Conservation (phyloP, 2,113 vertebrate species). For the Lagopus muta region DNA sequence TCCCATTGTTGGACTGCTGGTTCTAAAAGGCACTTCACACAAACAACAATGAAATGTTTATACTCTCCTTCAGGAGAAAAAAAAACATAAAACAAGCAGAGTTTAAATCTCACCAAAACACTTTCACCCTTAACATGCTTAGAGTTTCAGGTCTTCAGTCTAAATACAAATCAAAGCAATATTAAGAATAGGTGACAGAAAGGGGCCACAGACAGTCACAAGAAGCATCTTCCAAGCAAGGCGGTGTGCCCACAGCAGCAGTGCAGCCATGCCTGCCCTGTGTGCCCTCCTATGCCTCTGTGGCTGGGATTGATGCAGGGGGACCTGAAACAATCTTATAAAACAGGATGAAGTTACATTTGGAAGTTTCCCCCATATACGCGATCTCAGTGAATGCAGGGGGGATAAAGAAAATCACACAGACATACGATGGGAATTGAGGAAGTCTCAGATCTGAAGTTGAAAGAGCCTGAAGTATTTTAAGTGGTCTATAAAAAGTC, state of each 20-base stretch:
- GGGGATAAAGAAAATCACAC: not conserved
- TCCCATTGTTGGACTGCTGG: conserved; percentile 7
- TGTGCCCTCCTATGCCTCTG: not conserved
- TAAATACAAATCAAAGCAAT: not conserved
- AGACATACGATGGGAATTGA: not conserved
- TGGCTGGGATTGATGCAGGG: not conserved
- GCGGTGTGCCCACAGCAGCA: not conserved
- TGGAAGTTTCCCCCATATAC: not conserved
- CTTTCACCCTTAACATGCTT: not conserved
- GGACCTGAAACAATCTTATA: not conserved
- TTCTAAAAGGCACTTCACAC: conserved; percentile 41
- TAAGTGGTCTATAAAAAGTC: not conserved
- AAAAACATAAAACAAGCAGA: not conserved
- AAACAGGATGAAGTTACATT: not conserved
- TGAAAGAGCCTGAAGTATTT: not conserved
- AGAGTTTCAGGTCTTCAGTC: not conserved
- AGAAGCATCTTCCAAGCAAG: not conserved
- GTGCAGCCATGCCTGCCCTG: not conserved
- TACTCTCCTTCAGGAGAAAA: not conserved
- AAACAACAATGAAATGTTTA: conserved; percentile 36
- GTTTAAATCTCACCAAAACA: not conserved
- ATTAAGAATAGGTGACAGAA: not conserved
- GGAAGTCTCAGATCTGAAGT: not conserved
- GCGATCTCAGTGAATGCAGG: not conserved
- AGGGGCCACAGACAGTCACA: not conserved